Conservation (phyloP, 1,140 invertebrate genomes). For the Caligus rogercresseyi region DNA sequence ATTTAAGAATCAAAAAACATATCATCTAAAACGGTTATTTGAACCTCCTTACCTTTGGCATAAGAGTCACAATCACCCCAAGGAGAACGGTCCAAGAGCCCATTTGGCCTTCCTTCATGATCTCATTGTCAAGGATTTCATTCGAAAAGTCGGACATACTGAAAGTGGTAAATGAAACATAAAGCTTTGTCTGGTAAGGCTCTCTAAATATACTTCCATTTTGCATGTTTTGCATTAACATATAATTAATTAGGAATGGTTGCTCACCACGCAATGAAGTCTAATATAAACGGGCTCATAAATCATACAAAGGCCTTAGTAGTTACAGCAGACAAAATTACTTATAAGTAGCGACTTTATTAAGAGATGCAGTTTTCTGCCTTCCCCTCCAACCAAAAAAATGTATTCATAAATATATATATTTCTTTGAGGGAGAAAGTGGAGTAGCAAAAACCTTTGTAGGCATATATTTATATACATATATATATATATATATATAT, state of each 20-base stretch:
- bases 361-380: too few relatives aligned
- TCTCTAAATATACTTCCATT: not conserved
- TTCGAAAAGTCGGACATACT: not conserved
- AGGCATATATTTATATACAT: too few relatives aligned
- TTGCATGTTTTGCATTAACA: not conserved
- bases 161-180: not conserved
- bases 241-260: not conserved
- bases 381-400: too few relatives aligned
- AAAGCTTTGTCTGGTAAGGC: not conserved
- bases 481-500: too few relatives aligned
- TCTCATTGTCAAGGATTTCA: not conserved
- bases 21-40: too few relatives aligned
- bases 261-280: too few relatives aligned
- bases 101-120: not conserved
- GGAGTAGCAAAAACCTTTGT: too few relatives aligned
- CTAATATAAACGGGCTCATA: not conserved
- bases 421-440: too few relatives aligned
- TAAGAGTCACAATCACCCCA: not conserved
- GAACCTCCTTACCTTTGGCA: not conserved
- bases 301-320: not conserved
- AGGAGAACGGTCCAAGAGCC: not conserved
- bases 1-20: not conserved
- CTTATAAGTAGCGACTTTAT: too few relatives aligned
- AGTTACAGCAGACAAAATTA: too few relatives aligned
- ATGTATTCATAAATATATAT: too few relatives aligned